A percentile compares a stretch with the other conserved stretches of the same genome.
These are phyloP conservation scores for Octomys mimax DNA, from an alignment of 2,797 vertebrate species.

Conservation along the genomic window DNA sequence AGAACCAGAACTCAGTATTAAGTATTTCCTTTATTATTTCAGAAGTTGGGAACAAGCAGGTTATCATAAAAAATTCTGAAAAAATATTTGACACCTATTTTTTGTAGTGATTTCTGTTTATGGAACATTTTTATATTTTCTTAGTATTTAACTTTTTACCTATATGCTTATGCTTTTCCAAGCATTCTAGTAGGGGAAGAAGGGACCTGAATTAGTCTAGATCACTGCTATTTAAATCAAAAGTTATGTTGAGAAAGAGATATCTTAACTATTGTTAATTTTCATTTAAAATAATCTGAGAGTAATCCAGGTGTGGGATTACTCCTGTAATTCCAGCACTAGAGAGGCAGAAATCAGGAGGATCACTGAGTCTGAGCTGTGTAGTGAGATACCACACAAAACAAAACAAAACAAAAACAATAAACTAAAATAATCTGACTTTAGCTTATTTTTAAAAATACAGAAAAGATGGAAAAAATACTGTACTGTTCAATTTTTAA, in stretches of 20 bases:
- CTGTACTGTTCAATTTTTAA: not conserved
- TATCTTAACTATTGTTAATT: not conserved
- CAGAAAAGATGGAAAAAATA: not conserved
- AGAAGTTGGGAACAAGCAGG: not conserved
- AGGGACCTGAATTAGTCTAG: not conserved
- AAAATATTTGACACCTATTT: not conserved
- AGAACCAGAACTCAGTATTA: not conserved
- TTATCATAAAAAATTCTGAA: not conserved
- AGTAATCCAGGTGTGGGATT: too few species aligned
- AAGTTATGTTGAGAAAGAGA: not conserved
- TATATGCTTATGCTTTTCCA: not conserved
- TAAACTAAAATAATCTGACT: not conserved
- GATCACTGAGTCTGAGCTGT: too few species aligned
- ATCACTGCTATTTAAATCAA: not conserved
- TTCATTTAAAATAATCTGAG: not conserved
- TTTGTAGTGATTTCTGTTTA: not conserved
- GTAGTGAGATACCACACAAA: too few species aligned
- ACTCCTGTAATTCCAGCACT: too few species aligned
- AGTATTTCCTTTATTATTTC: not conserved
- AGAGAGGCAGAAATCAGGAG: too few species aligned
- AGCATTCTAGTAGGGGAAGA: not conserved
- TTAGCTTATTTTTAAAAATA: not conserved
- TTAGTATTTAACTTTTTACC: not conserved
- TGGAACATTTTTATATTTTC: slow-evolving; percentile 19
- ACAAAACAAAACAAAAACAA: too few species aligned